Evolutionary conservation across 2,113 vertebrate genomes (phyloP).

Genomic region (Xerus inauris): DNA sequence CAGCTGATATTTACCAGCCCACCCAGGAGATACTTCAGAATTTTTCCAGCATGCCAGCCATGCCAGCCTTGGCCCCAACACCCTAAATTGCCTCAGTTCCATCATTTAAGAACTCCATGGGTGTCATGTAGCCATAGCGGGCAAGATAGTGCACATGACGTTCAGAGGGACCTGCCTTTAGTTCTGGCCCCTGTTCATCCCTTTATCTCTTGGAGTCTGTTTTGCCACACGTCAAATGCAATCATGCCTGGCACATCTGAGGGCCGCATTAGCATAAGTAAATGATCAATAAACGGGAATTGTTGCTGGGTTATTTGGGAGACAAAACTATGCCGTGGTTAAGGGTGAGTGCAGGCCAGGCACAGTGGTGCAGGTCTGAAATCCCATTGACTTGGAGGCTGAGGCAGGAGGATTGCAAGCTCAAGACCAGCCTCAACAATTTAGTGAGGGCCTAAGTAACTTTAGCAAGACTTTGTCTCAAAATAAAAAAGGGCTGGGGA

Average conservation of each 20-base stretch:
- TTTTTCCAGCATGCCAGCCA: not conserved
- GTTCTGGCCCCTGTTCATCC: not conserved
- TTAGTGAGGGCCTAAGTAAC: not conserved
- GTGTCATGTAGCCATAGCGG: not conserved
- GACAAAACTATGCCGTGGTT: not conserved
- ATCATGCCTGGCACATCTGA: not conserved
- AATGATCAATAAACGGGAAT: not conserved
- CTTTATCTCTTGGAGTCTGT: not conserved
- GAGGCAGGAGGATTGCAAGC: not conserved
- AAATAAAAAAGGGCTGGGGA: not conserved
- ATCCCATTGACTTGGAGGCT: not conserved
- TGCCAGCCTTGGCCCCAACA: not conserved
- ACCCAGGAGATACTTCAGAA: not conserved
- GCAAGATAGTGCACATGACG: not conserved
- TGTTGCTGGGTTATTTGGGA: not conserved
- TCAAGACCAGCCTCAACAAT: not conserved
- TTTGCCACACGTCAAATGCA: not conserved
- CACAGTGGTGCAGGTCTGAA: not conserved
- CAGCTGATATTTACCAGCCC: not conserved
- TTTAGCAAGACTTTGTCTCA: not conserved
- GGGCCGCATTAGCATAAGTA: too few relatives aligned
- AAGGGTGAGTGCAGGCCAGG: not conserved
- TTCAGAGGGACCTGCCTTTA: not conserved
- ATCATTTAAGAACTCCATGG: not conserved
- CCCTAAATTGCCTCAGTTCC: not conserved